Conservation (phyloP, 2,888 invertebrate species). For the Monopis laevigella region DNA sequence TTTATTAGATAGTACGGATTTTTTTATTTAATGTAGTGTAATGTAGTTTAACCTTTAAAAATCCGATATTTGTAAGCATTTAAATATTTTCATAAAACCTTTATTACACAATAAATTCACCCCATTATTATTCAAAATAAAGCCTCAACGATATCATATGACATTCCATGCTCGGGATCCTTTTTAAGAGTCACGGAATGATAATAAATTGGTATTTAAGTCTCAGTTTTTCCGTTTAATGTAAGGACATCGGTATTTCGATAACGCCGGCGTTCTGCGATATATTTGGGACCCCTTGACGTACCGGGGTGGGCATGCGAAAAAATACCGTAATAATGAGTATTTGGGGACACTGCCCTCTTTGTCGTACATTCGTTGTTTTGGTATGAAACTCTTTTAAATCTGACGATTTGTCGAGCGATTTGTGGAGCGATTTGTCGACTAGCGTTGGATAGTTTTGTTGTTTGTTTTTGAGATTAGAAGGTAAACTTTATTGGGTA, state of each 20-base stretch:
- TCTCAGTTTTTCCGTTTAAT: slow-evolving; percentile 57
- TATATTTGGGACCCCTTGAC: slow-evolving; percentile 39
- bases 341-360: slow-evolving; percentile 33
- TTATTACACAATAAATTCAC: background rate
- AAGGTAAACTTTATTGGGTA: too few species aligned
- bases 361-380: slow-evolving; percentile 24
- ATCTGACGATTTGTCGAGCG: slow-evolving; percentile 1
- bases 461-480: background rate
- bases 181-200: slow-evolving; percentile 10
- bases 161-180: slow-evolving; percentile 1
- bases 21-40: too few species aligned
- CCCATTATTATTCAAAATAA: background rate
- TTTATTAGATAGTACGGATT: too few species aligned
- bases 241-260: slow-evolving; percentile 61
- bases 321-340: slow-evolving; percentile 62
- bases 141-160: background rate
- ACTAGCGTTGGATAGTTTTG: background rate
- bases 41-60: too few species aligned
- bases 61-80: too few species aligned
- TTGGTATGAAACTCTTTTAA: slow-evolving; percentile 20
- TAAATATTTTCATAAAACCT: background rate
- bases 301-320: slow-evolving; percentile 51
- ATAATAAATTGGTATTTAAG: slow-evolving; percentile 58
- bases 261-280: slow-evolving; percentile 57
- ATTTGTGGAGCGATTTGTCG: slow-evolving; percentile 18